Percentiles rank a stretch among this genome's conserved stretches.
These are phyloP conservation scores for Scleropages formosus DNA, from an alignment of 2,797 vertebrate species.

Conservation along the genomic window DNA sequence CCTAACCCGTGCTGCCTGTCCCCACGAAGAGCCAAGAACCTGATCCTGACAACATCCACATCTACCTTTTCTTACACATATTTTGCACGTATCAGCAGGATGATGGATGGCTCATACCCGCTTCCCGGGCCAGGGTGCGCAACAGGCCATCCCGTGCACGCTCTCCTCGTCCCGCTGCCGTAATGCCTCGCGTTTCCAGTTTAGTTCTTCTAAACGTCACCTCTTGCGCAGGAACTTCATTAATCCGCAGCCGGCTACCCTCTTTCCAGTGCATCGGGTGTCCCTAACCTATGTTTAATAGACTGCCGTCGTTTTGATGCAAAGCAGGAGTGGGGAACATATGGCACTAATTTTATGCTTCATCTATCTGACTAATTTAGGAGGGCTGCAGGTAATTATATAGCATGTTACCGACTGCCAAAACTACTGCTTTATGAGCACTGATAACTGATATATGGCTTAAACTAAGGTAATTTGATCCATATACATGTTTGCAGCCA, in stretches of 20 bases:
- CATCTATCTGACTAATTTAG: slow-evolving; percentile 37
- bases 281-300: slow-evolving; percentile 5
- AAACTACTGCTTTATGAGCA: slow-evolving; percentile 29
- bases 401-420: slow-evolving; percentile 32
- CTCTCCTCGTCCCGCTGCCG: not conserved
- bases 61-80: too few species aligned
- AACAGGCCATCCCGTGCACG: not conserved
- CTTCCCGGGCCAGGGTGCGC: too few species aligned
- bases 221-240: slow-evolving; percentile 12
- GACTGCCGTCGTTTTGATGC: not conserved
- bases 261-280: not conserved
- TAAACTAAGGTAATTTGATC: slow-evolving; percentile 20
- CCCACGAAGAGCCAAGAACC: too few species aligned
- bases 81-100: too few species aligned
- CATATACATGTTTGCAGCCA: not conserved
- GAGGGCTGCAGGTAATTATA: slow-evolving; percentile 42
- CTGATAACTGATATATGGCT: slow-evolving; percentile 36
- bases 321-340: slow-evolving; percentile 33
- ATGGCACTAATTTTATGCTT: slow-evolving; percentile 38
- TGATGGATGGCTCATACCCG: too few species aligned
- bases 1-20: too few species aligned
- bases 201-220: not conserved
- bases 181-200: not conserved
- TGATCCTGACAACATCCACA: too few species aligned
- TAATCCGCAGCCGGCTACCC: slow-evolving; percentile 15